Percentiles rank a stretch among this genome's conserved stretches.
phyloP scores from a whole-genome alignment of 2,888 invertebrate species.

The Charanyca ferruginea region DNA sequence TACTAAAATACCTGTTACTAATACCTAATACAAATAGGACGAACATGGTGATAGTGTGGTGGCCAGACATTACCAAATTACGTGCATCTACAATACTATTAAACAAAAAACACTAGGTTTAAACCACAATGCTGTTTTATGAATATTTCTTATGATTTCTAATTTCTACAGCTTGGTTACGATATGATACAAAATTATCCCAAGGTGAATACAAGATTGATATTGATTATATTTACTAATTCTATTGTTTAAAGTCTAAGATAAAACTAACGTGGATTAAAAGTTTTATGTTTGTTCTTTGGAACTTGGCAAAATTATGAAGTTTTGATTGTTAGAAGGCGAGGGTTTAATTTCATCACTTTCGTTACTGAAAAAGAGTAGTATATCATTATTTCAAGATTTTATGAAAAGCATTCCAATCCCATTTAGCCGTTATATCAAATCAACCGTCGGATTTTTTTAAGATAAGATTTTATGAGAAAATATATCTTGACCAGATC shows the following conservation, averaged over 20 bases:
- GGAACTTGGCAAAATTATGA: background rate
- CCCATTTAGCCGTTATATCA: slow-evolving; percentile 4
- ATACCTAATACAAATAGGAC: slow-evolving; percentile 19
- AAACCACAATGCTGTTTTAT: slow-evolving; percentile 8
- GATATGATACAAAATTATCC: slow-evolving; percentile 34
- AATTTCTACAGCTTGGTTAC: slow-evolving; percentile 35
- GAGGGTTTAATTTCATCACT: background rate
- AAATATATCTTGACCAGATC: slow-evolving; percentile 8
- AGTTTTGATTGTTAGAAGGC: background rate
- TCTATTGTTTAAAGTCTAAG: slow-evolving; percentile 22
- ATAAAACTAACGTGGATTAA: slow-evolving; percentile 15
- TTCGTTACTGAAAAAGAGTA: background rate
- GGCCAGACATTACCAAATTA: slow-evolving; percentile 34
- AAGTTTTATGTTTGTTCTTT: slow-evolving; percentile 3
- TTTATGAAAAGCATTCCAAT: background rate
- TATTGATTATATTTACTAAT: slow-evolving; percentile 22
- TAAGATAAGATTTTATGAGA: background rate
- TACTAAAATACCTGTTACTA: slow-evolving; percentile 36
- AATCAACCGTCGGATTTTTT: background rate
- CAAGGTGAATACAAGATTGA: slow-evolving; percentile 25
- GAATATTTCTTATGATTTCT: slow-evolving; percentile 10
- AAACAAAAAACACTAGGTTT: slow-evolving; percentile 22
- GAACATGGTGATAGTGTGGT: slow-evolving; percentile 51
- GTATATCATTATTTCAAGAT: no score
- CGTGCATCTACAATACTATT: slow-evolving; percentile 50